Evolutionary conservation across 2,888 invertebrate species (phyloP).

Genomic region (Notodonta ziczac): DNA sequence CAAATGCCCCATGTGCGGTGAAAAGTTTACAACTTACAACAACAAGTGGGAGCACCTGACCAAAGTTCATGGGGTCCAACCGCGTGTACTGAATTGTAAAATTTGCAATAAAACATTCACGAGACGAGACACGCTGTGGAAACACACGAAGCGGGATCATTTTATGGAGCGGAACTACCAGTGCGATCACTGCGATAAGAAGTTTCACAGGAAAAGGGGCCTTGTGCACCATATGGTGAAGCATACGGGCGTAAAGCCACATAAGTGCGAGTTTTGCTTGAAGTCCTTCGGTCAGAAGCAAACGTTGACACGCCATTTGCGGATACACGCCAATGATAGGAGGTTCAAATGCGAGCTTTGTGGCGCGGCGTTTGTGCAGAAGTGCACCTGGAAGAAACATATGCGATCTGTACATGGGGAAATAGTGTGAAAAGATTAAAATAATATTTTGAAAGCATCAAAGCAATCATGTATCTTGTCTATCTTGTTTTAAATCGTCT

Average conservation of each 20-base stretch:
- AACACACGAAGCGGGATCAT: neutral
- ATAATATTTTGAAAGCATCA: no score
- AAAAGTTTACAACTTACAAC: constrained; percentile 27
- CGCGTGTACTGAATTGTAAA: constrained; percentile 18
- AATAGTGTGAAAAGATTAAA: neutral
- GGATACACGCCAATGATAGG: constrained; percentile 3
- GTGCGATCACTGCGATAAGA: neutral
- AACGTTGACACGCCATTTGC: neutral
- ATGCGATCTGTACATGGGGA: neutral
- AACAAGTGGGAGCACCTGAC: constrained; percentile 28
- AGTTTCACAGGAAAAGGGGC: neutral
- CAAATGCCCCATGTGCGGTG: constrained; percentile 27
- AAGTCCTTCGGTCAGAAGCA: neutral
- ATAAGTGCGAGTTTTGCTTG: neutral
- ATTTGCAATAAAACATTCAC: constrained; percentile 35
- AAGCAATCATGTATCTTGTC: no score
- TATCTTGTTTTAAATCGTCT: no score
- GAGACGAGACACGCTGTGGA: neutral
- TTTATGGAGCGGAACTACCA: neutral
- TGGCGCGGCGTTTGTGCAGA: neutral
- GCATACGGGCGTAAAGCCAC: neutral
- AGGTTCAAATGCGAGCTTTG: neutral
- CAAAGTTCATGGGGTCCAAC: constrained; percentile 23
- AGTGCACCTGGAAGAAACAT: constrained; percentile 4
- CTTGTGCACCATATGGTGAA: neutral